A percentile compares a stretch with the other conserved stretches of the same genome.
These are phyloP conservation scores for Phasianus colchicus DNA, from an alignment of 2,113 vertebrate species.

Conservation along the genomic window DNA sequence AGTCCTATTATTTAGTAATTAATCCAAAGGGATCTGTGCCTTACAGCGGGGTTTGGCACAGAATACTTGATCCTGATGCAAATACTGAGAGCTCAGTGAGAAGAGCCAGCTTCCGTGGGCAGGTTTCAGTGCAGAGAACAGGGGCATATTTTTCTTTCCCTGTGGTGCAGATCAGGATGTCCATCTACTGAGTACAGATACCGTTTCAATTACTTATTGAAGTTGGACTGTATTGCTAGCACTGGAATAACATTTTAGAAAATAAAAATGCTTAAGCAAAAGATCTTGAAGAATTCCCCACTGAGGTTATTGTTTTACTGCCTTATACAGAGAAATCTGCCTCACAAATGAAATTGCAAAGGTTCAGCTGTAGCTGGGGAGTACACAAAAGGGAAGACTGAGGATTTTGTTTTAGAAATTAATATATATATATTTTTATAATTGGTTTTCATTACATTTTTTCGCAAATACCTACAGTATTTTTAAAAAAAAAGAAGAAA, in stretches of 20 bases:
- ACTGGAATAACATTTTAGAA: constrained; percentile 21
- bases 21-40: not conserved
- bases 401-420: not conserved
- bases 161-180: not conserved
- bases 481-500: not conserved
- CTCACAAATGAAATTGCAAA: not conserved
- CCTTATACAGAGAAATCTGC: not conserved
- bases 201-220: not conserved
- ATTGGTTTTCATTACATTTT: not conserved
- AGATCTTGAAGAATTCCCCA: constrained; percentile 12
- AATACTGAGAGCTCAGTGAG: not conserved
- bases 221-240: not conserved
- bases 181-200: not conserved
- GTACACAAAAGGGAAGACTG: not conserved
- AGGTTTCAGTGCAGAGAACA: not conserved
- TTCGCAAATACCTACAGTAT: not conserved
- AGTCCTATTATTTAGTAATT: not conserved
- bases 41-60: not conserved
- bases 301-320: constrained; percentile 9
- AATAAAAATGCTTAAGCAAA: not conserved
- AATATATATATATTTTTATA: not conserved
- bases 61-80: not conserved
- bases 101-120: not conserved
- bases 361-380: not conserved
- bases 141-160: not conserved